phyloP scores from a whole-genome alignment of 2,888 invertebrate genomes.

The Alviniconcha strummeri region DNA sequence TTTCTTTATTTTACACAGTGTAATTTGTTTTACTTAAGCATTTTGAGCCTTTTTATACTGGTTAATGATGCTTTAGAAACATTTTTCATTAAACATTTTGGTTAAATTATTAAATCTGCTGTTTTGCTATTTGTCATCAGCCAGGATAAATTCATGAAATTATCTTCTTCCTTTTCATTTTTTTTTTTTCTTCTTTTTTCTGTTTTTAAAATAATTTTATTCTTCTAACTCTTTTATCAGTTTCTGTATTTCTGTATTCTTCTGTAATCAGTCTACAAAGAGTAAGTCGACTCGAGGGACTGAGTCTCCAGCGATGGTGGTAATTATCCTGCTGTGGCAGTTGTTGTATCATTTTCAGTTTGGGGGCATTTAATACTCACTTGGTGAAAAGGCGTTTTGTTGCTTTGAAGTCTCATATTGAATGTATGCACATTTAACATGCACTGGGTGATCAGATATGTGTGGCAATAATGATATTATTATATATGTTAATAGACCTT shows the following conservation, averaged over 20 bases:
- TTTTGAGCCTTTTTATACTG: too few relatives aligned
- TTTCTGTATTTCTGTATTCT: neutral
- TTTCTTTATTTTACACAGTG: too few relatives aligned
- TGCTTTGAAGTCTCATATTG: neutral
- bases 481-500: too few relatives aligned
- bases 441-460: neutral
- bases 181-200: neutral
- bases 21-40: too few relatives aligned
- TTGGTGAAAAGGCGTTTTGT: neutral
- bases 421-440: neutral
- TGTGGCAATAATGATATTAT: neutral
- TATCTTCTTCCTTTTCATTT: neutral
- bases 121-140: too few relatives aligned
- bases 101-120: too few relatives aligned
- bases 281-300: constrained; percentile 35
- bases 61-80: too few relatives aligned
- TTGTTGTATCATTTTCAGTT: neutral
- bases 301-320: constrained; percentile 30
- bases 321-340: constrained; percentile 3
- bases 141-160: too few relatives aligned
- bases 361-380: too few relatives aligned
- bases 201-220: neutral
- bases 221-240: neutral
- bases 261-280: constrained; percentile 33
- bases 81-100: too few relatives aligned